A percentile compares a stretch with the other conserved stretches of the same genome.
phyloP scores from a whole-genome alignment of 2,113 vertebrate genomes.

The Megalops atlanticus region DNA sequence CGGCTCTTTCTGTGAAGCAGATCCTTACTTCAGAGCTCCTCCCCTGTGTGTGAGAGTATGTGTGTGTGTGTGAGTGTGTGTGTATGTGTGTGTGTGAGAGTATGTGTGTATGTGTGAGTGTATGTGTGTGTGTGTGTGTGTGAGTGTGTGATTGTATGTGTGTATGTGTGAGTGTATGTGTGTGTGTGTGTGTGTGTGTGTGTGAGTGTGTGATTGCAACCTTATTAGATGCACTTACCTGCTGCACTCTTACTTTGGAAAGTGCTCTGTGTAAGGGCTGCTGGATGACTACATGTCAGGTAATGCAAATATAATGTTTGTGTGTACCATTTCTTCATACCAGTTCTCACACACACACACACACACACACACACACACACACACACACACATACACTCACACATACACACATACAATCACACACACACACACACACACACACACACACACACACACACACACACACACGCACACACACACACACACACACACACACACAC shows the following conservation, averaged over 20 bases:
- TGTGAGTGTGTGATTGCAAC: no score
- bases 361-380: background rate
- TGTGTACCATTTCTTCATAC: no score
- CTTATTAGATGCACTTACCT: no score
- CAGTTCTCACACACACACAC: background rate
- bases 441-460: background rate
- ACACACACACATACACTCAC: background rate
- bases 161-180: slow-evolving; percentile 4
- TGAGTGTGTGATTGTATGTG: slow-evolving; percentile 3
- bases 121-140: slow-evolving; percentile 16
- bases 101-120: slow-evolving; percentile 23
- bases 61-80: slow-evolving; percentile 12
- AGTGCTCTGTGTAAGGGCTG: no score
- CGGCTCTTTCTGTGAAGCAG: slow-evolving; percentile 38
- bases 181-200: background rate
- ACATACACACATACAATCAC: background rate
- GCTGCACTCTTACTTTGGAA: no score
- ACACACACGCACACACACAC: slow-evolving; percentile 23
- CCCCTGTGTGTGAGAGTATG: no score
- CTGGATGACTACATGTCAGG: no score
- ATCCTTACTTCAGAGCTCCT: slow-evolving; percentile 45
- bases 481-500: slow-evolving; percentile 22
- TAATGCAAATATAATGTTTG: no score
- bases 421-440: background rate
- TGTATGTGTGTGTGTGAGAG: no score